These are phyloP conservation scores for Quiscalus mexicanus DNA, from an alignment of 2,113 vertebrate genomes.

Conservation along the genomic window DNA sequence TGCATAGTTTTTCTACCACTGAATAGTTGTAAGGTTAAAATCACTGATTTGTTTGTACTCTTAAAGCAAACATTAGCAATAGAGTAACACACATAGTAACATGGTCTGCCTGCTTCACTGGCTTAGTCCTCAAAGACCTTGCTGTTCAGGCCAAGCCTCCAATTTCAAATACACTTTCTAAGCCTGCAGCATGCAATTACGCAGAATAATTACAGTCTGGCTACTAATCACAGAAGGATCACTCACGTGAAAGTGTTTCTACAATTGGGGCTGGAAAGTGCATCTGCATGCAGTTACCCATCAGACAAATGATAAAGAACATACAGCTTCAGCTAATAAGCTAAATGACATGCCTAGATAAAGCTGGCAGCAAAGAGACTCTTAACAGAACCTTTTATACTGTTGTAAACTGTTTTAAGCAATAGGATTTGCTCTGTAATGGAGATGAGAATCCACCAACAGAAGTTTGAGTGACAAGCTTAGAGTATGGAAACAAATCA, in stretches of 20 bases:
- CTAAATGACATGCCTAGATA: not conserved
- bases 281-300: not conserved
- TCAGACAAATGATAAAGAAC: not conserved
- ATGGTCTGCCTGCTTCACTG: not conserved
- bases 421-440: not conserved
- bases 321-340: not conserved
- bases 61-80: not conserved
- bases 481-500: not conserved
- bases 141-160: not conserved
- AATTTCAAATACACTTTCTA: not conserved
- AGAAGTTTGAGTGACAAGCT: not conserved
- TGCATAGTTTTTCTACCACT: not conserved
- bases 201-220: slow-evolving; percentile 5
- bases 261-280: not conserved
- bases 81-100: not conserved
- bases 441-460: not conserved
- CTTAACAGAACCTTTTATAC: not conserved
- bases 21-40: not conserved
- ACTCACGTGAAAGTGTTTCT: not conserved
- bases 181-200: not conserved
- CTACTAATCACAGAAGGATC: not conserved
- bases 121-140: not conserved
- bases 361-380: not conserved
- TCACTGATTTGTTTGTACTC: not conserved
- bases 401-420: not conserved